Evolutionary conservation across 1,140 invertebrate genomes (phyloP).

Genomic region (Dermatophagoides farinae): DNA sequence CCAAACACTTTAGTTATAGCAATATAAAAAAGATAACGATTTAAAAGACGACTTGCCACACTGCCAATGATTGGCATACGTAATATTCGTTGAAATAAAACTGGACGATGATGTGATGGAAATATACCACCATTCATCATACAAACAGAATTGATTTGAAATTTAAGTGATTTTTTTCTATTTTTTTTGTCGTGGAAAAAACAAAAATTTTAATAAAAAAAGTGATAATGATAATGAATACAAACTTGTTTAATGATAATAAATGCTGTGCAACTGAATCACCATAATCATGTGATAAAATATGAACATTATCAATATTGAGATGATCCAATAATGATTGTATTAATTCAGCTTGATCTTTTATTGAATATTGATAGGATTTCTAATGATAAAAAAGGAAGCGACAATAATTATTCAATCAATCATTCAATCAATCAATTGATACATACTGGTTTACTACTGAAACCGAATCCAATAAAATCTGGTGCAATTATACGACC

Average conservation of each 20-base stretch:
- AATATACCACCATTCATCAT: slow-evolving; percentile 26
- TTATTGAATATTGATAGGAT: slow-evolving; percentile 23
- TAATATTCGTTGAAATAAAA: slow-evolving; percentile 19
- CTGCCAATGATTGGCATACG: slow-evolving; percentile 15
- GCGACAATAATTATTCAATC: neutral
- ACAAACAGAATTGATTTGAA: slow-evolving; percentile 19
- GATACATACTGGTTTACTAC: slow-evolving; percentile 26
- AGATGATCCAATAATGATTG: slow-evolving; percentile 21
- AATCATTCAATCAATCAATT: neutral
- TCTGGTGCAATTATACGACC: slow-evolving; percentile 23
- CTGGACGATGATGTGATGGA: slow-evolving; percentile 21
- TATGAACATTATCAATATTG: slow-evolving; percentile 21
- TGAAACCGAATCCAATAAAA: slow-evolving; percentile 27
- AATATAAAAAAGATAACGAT: slow-evolving; percentile 12
- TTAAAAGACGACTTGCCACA: slow-evolving; percentile 5
- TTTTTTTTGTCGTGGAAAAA: neutral
- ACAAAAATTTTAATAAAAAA: neutral
- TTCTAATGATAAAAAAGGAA: slow-evolving; percentile 16
- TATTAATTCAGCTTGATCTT: slow-evolving; percentile 25
- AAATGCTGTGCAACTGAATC: slow-evolving; percentile 27
- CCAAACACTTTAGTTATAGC: slow-evolving; percentile 23
- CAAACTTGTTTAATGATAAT: slow-evolving; percentile 20
- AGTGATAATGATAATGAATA: neutral
- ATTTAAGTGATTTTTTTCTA: slow-evolving; percentile 1
- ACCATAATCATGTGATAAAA: slow-evolving; percentile 27